phyloP scores from a whole-genome alignment of 2,888 invertebrate genomes.

The Spilarctia lutea region DNA sequence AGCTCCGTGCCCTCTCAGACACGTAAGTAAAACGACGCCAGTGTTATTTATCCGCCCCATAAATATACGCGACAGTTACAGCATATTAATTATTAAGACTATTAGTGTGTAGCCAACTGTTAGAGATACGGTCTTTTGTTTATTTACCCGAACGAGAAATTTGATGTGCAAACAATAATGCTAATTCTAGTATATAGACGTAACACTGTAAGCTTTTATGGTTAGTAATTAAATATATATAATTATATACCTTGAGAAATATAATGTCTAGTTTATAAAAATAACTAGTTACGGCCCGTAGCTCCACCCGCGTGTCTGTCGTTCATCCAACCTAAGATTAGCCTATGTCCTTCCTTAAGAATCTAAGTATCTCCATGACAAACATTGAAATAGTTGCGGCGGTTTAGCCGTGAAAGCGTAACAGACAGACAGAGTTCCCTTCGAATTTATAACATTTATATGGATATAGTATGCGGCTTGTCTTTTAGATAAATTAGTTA shows the following conservation, averaged over 20 bases:
- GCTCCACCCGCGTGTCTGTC: no score
- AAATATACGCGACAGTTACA: constrained; percentile 39
- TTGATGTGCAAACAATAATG: background rate
- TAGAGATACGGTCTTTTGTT: background rate
- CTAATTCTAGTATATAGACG: background rate
- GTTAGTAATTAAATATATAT: background rate
- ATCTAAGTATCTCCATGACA: no score
- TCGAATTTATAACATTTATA: no score
- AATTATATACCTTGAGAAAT: background rate
- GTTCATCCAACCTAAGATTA: no score
- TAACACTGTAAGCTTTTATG: background rate
- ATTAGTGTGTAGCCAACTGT: constrained; percentile 1
- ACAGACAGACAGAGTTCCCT: no score
- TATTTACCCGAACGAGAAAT: background rate
- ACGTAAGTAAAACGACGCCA: constrained; percentile 57
- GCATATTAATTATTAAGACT: constrained; percentile 40
- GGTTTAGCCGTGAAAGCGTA: no score
- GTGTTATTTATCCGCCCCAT: constrained; percentile 47
- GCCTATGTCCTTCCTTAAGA: no score
- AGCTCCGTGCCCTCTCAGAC: constrained; percentile 31
- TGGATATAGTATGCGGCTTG: background rate
- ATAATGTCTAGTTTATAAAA: no score
- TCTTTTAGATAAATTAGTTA: background rate
- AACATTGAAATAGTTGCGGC: no score
- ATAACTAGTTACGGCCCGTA: background rate